A percentile compares a stretch with the other conserved stretches of the same genome.
Evolutionary conservation across 2,888 invertebrate species (phyloP).

Genomic region (Lapara coniferarum): DNA sequence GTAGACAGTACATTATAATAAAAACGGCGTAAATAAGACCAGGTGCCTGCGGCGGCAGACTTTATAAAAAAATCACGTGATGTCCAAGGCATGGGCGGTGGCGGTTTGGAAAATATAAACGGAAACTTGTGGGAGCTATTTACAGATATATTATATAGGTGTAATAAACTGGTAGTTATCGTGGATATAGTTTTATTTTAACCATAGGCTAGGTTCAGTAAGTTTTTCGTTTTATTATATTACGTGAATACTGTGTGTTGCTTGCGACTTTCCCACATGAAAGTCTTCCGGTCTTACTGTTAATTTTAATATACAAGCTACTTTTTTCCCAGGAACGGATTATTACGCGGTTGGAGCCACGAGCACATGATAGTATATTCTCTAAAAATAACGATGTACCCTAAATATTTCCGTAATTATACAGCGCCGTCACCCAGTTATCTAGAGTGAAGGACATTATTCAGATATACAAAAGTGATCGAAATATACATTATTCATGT

Average conservation of each 20-base stretch:
- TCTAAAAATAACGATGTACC: background rate
- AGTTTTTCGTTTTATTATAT: too few relatives aligned
- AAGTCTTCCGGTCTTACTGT: too few relatives aligned
- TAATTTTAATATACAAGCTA: too few relatives aligned
- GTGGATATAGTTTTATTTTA: too few relatives aligned
- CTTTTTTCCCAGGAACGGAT: too few relatives aligned
- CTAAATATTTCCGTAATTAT: background rate
- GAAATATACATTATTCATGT: conserved; percentile 10
- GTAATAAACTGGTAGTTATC: too few relatives aligned
- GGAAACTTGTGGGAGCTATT: too few relatives aligned
- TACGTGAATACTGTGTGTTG: too few relatives aligned
- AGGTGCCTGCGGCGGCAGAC: conserved; percentile 21
- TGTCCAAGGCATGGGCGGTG: background rate
- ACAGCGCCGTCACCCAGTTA: conserved; percentile 8
- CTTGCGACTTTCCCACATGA: too few relatives aligned
- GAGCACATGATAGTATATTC: background rate
- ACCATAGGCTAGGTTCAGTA: too few relatives aligned
- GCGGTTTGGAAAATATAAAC: background rate
- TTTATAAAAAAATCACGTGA: conserved; percentile 22
- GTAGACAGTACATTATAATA: conserved; percentile 14
- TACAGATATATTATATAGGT: too few relatives aligned
- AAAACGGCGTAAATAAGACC: conserved; percentile 27
- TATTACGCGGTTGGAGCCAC: too few relatives aligned
- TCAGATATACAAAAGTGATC: conserved; percentile 1
- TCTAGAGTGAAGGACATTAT: background rate